These are phyloP conservation scores for Corapipo altera DNA, from an alignment of 2,113 vertebrate genomes.

Conservation along the genomic window DNA sequence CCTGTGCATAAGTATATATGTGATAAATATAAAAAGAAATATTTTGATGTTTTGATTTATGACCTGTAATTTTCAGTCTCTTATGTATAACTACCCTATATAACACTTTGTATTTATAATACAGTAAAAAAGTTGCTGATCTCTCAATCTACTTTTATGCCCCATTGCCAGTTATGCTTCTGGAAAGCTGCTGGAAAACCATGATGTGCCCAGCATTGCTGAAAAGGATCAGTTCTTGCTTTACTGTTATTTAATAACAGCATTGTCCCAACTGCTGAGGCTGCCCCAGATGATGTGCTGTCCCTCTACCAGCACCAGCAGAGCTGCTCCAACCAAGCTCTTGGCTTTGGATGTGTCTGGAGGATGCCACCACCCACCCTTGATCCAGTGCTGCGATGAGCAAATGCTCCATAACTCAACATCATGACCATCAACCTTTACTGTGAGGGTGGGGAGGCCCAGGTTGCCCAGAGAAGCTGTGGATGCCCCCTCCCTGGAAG, in stretches of 20 bases:
- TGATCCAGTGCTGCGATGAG: fast-evolving
- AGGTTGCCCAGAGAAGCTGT: neutral
- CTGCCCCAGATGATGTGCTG: neutral
- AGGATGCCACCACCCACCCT: neutral
- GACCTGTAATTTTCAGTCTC: neutral
- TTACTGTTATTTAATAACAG: neutral
- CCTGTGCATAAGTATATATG: no score
- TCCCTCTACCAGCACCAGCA: neutral
- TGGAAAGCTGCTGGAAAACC: neutral
- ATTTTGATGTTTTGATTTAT: neutral
- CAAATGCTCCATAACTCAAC: fast-evolving
- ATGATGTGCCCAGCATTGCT: neutral
- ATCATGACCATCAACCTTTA: neutral
- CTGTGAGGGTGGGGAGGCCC: neutral
- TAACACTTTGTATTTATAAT: neutral
- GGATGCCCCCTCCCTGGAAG: neutral
- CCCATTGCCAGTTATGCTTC: neutral
- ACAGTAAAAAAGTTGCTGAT: neutral
- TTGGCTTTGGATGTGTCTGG: neutral
- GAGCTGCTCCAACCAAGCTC: neutral
- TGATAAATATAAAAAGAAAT: neutral
- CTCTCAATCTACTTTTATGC: neutral
- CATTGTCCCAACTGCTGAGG: fast-evolving
- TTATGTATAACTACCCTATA: neutral
- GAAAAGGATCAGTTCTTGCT: neutral